phyloP scores from a whole-genome alignment of 2,888 invertebrate species.

The Callosobruchus maculatus region DNA sequence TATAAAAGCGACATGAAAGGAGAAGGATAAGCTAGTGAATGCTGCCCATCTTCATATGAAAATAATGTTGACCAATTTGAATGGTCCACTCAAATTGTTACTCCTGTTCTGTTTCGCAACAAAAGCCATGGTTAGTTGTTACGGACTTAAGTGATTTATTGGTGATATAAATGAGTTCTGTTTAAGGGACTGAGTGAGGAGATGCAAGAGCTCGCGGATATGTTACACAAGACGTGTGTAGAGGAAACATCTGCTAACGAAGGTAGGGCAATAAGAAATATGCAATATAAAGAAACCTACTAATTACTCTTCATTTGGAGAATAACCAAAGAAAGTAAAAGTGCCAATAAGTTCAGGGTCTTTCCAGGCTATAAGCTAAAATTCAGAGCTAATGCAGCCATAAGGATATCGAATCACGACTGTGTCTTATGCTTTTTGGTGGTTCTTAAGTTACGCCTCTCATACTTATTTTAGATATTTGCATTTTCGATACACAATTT shows the following conservation, averaged over 20 bases:
- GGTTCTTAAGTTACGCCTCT: too few species aligned
- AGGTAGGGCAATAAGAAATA: too few species aligned
- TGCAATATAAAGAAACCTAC: too few species aligned
- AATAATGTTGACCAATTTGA: not conserved
- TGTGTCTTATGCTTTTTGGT: too few species aligned
- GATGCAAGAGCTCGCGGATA: slow-evolving; percentile 38
- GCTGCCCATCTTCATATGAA: not conserved
- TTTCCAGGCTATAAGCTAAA: too few species aligned
- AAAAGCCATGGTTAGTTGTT: not conserved
- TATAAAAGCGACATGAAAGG: not conserved
- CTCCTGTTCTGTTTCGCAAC: not conserved
- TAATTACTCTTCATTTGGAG: too few species aligned
- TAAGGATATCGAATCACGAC: too few species aligned
- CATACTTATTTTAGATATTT: too few species aligned
- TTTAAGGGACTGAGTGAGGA: slow-evolving; percentile 29
- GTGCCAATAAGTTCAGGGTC: too few species aligned
- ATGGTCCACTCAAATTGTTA: not conserved
- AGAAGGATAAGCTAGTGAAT: not conserved
- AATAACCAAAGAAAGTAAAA: too few species aligned
- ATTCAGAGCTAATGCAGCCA: too few species aligned
- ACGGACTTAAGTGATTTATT: not conserved
- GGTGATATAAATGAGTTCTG: not conserved
- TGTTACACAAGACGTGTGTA: slow-evolving; percentile 39
- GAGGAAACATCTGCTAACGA: slow-evolving; percentile 38
- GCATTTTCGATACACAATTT: too few species aligned